These are phyloP conservation scores for Altica lythri DNA, from an alignment of 2,888 invertebrate genomes.

Conservation along the genomic window DNA sequence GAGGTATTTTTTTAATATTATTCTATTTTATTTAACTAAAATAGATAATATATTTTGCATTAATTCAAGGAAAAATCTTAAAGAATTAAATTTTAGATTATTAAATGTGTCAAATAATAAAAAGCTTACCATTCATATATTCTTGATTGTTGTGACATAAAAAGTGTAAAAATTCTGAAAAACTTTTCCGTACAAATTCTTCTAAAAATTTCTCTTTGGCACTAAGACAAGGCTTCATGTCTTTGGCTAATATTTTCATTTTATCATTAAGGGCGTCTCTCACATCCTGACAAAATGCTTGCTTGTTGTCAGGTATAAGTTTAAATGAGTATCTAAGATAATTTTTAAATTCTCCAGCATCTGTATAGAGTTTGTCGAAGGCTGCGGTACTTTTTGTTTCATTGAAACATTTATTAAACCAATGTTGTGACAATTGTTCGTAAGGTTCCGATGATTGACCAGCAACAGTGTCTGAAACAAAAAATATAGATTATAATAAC, in stretches of 20 bases:
- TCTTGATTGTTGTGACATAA: slow-evolving; percentile 36
- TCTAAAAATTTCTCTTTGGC: slow-evolving; percentile 34
- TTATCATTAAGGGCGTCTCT: slow-evolving; percentile 22
- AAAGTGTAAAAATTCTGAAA: slow-evolving; percentile 36
- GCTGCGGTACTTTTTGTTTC: slow-evolving; percentile 19
- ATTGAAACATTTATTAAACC: slow-evolving; percentile 30
- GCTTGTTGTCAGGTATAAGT: slow-evolving; percentile 29
- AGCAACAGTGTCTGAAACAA: slow-evolving; percentile 20
- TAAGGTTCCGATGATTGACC: slow-evolving; percentile 11
- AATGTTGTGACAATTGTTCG: slow-evolving; percentile 22
- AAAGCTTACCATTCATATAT: slow-evolving; percentile 32
- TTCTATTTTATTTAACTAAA: too few species aligned
- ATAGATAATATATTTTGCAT: too few species aligned
- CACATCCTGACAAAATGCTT: slow-evolving; percentile 33
- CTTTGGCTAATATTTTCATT: slow-evolving; percentile 26
- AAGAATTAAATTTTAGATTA: too few species aligned
- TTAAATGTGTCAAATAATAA: neutral
- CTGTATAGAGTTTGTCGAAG: slow-evolving; percentile 24
- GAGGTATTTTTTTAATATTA: too few species aligned
- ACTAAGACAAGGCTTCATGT: slow-evolving; percentile 32
- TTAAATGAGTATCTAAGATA: slow-evolving; percentile 30
- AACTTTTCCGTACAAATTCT: slow-evolving; percentile 29
- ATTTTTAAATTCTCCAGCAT: slow-evolving; percentile 22
- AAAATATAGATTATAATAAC: too few species aligned
- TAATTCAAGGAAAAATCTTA: too few species aligned